A percentile compares a stretch with the other conserved stretches of the same genome.
phyloP scores from a whole-genome alignment of 2,888 invertebrate species.

The Ceramica pisi region DNA sequence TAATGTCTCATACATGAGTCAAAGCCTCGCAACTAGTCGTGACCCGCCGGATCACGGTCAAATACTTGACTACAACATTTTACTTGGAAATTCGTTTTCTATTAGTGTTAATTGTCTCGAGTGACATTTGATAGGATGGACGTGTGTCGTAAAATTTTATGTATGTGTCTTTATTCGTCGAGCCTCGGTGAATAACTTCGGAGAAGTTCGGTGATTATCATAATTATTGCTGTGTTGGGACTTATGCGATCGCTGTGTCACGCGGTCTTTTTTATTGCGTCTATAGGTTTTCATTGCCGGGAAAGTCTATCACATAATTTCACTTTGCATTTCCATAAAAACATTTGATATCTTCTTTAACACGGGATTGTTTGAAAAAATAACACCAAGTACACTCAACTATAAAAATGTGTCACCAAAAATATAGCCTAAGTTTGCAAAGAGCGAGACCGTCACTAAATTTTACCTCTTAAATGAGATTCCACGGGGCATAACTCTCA shows the following conservation, averaged over 20 bases:
- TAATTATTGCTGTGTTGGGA: slow-evolving; percentile 48
- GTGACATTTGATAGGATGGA: slow-evolving; percentile 56
- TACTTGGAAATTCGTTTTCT: slow-evolving; percentile 64
- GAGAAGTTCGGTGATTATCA: slow-evolving; percentile 57
- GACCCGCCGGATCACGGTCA: slow-evolving; percentile 38
- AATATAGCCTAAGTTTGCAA: slow-evolving; percentile 18
- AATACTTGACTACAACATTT: slow-evolving; percentile 52
- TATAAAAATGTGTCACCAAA: slow-evolving; percentile 31
- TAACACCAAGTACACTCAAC: slow-evolving; percentile 14
- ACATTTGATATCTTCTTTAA: not conserved
- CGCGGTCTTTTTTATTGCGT: slow-evolving; percentile 13
- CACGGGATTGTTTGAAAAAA: not conserved
- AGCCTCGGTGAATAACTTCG: slow-evolving; percentile 53
- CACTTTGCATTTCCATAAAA: slow-evolving; percentile 4
- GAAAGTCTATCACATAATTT: not conserved
- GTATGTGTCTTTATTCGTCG: slow-evolving; percentile 58
- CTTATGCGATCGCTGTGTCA: slow-evolving; percentile 7
- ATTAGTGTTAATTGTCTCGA: slow-evolving; percentile 63
- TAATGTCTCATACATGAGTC: slow-evolving; percentile 38
- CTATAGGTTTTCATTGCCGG: not conserved
- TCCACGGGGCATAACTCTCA: slow-evolving; percentile 65
- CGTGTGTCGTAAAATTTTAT: slow-evolving; percentile 66
- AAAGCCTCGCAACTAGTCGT: slow-evolving; percentile 26
- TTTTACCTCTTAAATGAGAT: slow-evolving; percentile 66
- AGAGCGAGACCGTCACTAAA: slow-evolving; percentile 55